Evolutionary conservation across 2,888 invertebrate genomes (phyloP), one percentile per base, ranked within the genome.

Genomic region (Cantharis lateralis): DNA sequence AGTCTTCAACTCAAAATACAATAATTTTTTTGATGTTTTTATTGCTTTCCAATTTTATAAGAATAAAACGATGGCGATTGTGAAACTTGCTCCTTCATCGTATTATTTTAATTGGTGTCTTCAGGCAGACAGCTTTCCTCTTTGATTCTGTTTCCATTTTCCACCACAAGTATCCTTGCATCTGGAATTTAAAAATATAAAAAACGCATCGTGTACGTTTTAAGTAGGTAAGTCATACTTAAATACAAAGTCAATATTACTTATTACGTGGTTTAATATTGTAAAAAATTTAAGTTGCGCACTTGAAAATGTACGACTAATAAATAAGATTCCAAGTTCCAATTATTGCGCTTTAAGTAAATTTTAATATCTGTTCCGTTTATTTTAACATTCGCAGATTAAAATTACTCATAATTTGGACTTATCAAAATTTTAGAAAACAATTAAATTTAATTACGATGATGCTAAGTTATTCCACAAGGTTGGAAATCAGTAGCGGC

Each of bases 161-260:
- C 82, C 82, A 82, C 62, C 74, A 72, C 26, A 82, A 63, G 63
- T 75, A 64, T 11, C 77, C 82, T 63, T 64, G 71, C 10, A 76
- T 28, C 82, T 82, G 15, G 11, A 71, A 20, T 62, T 20, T 0
- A 62, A 71, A 10, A 28, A 3, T 28, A 26, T 28, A 2, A 10
- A 10, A 28, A 28, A 28, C 2, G n/a, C n/a, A n/a, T n/a, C n/a
- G n/a, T n/a, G n/a, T n/a, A n/a, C n/a, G n/a, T n/a, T n/a, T n/a
- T n/a, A 28, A 28, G 26, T 28, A 10, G 26, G 26, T 28, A 28
- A 28, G 26, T 28, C 10, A 28, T 28, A 28, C 2, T 28, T 48
- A 48, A 70, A 71, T 11, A 16, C 10, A 70, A 72, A 63, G 2
- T 20, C 18, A 13, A 13, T 24, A 20, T 13, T 18, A 70, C 13